phyloP scores from a whole-genome alignment of 2,888 invertebrate species.

The Norana najaformis region DNA sequence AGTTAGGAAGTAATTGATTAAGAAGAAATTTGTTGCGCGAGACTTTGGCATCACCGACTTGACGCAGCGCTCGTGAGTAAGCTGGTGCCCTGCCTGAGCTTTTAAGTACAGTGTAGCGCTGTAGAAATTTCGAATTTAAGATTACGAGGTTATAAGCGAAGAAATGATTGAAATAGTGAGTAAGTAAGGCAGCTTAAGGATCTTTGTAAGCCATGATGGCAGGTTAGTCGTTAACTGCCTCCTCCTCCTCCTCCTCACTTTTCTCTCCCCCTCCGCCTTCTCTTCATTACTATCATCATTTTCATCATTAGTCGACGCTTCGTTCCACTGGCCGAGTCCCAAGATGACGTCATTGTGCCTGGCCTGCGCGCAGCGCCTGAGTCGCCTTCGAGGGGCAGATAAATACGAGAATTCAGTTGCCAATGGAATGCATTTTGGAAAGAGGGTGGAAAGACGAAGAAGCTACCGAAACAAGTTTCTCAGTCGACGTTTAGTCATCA shows the following conservation, averaged over 20 bases:
- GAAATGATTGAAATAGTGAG: not conserved
- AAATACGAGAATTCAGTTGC: too few species aligned
- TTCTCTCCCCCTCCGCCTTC: not conserved
- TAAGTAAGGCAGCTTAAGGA: not conserved
- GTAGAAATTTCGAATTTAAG: too few species aligned
- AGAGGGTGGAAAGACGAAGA: too few species aligned
- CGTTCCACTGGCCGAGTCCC: not conserved
- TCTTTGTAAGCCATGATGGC: not conserved
- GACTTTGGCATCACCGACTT: too few species aligned
- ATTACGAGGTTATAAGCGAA: not conserved
- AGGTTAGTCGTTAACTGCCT: not conserved
- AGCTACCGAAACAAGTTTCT: too few species aligned
- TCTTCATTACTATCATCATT: constrained; percentile 9
- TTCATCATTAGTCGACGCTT: not conserved
- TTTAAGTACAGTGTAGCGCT: too few species aligned
- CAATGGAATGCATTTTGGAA: too few species aligned
- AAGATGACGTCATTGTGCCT: not conserved
- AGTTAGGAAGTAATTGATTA: not conserved
- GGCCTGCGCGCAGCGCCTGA: not conserved
- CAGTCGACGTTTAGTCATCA: too few species aligned
- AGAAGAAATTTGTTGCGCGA: too few species aligned
- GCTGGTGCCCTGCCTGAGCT: too few species aligned
- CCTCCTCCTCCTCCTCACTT: not conserved
- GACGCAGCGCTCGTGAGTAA: too few species aligned
- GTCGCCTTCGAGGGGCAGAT: not conserved